Evolutionary conservation across 92 coral and sea anemone species (phyloP).

Genomic region (Phymanthus crucifer): DNA sequence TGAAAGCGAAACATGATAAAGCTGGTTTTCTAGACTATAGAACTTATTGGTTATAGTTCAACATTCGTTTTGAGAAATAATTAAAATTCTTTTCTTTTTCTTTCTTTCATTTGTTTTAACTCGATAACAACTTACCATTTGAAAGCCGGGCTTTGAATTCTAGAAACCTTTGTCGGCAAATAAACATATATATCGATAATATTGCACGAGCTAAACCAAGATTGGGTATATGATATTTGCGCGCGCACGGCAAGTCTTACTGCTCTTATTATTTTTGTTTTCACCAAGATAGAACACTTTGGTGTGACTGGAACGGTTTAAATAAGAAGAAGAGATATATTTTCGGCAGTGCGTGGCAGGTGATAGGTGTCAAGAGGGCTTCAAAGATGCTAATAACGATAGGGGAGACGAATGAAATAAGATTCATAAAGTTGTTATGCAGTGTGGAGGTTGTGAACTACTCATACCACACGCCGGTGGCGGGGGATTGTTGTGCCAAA

Average conservation of each 20-base stretch:
- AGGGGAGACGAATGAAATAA: not conserved
- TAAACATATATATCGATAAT: not conserved
- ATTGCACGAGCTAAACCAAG: not conserved
- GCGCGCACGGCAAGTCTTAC: too few species aligned
- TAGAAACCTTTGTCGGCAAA: too few species aligned
- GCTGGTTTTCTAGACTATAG: too few species aligned
- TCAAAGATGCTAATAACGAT: not conserved
- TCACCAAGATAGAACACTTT: not conserved
- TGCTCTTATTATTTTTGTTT: not conserved
- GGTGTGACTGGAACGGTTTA: not conserved
- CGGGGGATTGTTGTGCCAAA: not conserved
- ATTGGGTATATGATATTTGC: not conserved
- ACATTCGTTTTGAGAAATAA: too few species aligned
- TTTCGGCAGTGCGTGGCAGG: not conserved
- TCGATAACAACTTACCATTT: too few species aligned
- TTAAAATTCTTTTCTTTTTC: too few species aligned
- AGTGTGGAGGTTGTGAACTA: not conserved
- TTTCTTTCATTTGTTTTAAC: too few species aligned
- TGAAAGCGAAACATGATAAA: not conserved
- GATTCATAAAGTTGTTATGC: not conserved
- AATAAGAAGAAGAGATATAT: not conserved
- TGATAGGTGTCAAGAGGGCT: not conserved
- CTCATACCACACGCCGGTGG: not conserved
- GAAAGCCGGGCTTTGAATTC: too few species aligned
- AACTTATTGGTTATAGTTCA: not conserved